phyloP scores from a whole-genome alignment of 2,888 invertebrate species.

The Graphium colonna region DNA sequence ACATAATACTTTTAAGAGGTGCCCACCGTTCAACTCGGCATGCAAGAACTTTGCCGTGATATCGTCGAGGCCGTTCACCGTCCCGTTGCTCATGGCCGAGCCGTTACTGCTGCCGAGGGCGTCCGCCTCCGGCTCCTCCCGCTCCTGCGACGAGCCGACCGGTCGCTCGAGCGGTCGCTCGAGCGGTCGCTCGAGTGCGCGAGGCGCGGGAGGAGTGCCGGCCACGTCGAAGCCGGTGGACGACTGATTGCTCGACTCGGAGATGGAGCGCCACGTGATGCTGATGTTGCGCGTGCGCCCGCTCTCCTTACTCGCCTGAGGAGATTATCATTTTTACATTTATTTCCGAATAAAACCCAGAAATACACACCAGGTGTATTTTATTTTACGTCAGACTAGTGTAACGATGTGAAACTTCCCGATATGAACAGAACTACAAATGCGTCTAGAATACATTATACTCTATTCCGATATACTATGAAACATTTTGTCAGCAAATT shows the following conservation, averaged over 20 bases:
- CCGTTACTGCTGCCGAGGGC: slow-evolving; percentile 25
- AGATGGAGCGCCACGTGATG: slow-evolving; percentile 74
- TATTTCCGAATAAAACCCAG: no score
- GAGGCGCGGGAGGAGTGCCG: slow-evolving; percentile 40
- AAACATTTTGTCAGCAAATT: no score
- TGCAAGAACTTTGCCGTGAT: slow-evolving; percentile 61
- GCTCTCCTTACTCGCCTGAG: slow-evolving; percentile 54
- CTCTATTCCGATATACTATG: no score
- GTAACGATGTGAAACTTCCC: no score
- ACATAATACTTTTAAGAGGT: no score
- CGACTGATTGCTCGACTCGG: slow-evolving; percentile 72
- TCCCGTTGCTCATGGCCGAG: slow-evolving; percentile 39
- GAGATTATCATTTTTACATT: no score
- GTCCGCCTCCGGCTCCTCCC: slow-evolving; percentile 23
- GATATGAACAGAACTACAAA: no score
- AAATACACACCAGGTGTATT: no score
- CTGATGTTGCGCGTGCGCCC: slow-evolving; percentile 64
- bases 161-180: neutral
- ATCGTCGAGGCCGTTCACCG: slow-evolving; percentile 48
- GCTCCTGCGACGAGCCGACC: slow-evolving; percentile 2
- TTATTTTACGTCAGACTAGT: no score
- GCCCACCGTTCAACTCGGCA: slow-evolving; percentile 71
- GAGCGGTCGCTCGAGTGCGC: slow-evolving; percentile 25
- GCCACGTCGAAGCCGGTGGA: slow-evolving; percentile 58
- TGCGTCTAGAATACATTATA: no score